Evolutionary conservation across 1,140 invertebrate species (phyloP), one percentile per base, ranked within the genome.

Genomic region (Heliothis virescens): DNA sequence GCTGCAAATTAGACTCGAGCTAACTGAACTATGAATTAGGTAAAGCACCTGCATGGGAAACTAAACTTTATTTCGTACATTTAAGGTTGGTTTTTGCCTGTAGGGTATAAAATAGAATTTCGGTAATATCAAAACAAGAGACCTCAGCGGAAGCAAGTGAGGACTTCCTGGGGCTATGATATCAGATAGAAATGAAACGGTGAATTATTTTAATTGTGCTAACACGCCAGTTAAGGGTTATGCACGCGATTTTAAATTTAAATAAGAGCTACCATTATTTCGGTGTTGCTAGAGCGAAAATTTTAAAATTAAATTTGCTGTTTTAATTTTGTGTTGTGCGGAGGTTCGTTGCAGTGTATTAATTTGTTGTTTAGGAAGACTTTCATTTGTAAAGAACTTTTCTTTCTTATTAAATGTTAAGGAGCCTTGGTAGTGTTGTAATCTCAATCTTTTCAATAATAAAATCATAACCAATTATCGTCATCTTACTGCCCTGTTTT

Each of bases 71-170:
- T 1, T 0, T 7, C 3, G 9, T 10, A 21, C n/a, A 0, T 5
- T 16, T 82, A 81, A 78, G 73, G 79, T 80, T 74, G 52, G 78
- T 29, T 71, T 60, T 79, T 1, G 7, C 55, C 34, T 81, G 53
- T 60, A 12, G 3, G n/a, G n/a, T 11, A 55, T 15, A 16, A 55
- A 80, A 62, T 73, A 53, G 79, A 80, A 80, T 80, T 83, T 78
- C 60, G 73, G 79, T 83, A 82, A 84, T 83, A 82, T 73, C 62
- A 75, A 85, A 82, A 83, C 78, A 83, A 80, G 80, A 80, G 81
- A 83, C 76, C 71, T 73, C 53, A 59, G 59, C 78, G 81, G 74
- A 80, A 82, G 72, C 63, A 79, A 80, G 60, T 65, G 75, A 76
- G 79, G 74, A 82, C 78, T 86, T 84, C 80, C 79, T 77, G 83